Base-by-base conservation (phyloP, 1,140 invertebrate genomes). In the Contarinia nasturtii region DNA sequence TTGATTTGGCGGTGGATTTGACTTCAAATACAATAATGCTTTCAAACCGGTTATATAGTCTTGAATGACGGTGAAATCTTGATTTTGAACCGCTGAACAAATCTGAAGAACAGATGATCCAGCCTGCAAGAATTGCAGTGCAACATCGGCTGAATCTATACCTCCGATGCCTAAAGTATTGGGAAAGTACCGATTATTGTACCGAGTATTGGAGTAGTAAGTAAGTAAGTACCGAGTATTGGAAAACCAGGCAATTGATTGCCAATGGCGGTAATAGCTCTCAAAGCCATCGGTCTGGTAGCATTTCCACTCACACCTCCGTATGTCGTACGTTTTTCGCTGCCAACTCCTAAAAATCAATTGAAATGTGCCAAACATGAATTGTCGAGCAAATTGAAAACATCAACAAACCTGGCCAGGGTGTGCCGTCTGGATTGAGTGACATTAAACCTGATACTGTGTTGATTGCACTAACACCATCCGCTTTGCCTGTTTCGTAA, bases 301-400 rank as follows among this genome's bases (percentile, higher is more conserved):
- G 91, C 93, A 65, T 94, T 96, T 34, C 95, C 94, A 5, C 88
- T 94, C 3, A 98, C 78, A 7, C 94, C 94, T 14, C 95, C 95
- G 61, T 96, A 98, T 0, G 93, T 98, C 7, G 93, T 97, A 22
- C 69, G 65, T 63, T 84, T 82, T 12, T 74, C 74, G 22, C 65
- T 59, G 17, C 93, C 94, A 33, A 98, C 77, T 34, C 76, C 75
- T n/a, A n/a, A n/a, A n/a, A n/a, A n/a, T n/a, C n/a, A n/a, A n/a
- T n/a, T n/a, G n/a, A n/a, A n/a, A n/a, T n/a, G n/a, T n/a, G n/a
- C n/a, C n/a, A n/a, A n/a, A n/a, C n/a, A n/a, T n/a, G n/a, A n/a
- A n/a, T n/a, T n/a, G n/a, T n/a, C n/a, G n/a, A n/a, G n/a, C n/a
- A n/a, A n/a, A n/a, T n/a, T n/a, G n/a, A n/a, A n/a, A n/a, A n/a